Percentiles rank a stretch among this genome's conserved stretches.
Conservation (phyloP, 2,888 invertebrate genomes). For the Labia minor region DNA sequence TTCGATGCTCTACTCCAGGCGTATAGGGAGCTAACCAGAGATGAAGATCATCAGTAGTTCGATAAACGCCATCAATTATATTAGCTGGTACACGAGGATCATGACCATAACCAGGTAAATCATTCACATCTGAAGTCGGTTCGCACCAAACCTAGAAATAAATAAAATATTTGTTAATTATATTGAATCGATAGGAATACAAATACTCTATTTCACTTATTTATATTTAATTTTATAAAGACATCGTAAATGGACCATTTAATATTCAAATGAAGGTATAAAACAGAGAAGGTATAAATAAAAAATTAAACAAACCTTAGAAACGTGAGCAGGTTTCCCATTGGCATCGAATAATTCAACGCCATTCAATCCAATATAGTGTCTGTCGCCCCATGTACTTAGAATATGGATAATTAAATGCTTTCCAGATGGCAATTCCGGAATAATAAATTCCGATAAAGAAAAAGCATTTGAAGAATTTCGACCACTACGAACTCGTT, state of each 20-base stretch:
- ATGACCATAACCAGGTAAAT: constrained; percentile 54
- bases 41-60: constrained; percentile 66
- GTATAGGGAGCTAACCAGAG: constrained; percentile 62
- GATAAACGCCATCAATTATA: constrained; percentile 57
- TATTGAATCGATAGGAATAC: too few species aligned
- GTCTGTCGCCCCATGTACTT: constrained; percentile 69
- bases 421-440: constrained; percentile 61
- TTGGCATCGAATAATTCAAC: constrained; percentile 58
- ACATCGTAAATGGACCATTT: too few species aligned
- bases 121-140: constrained; percentile 46
- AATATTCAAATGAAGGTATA: too few species aligned
- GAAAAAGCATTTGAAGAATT: background rate
- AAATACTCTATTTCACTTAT: too few species aligned
- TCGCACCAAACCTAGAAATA: constrained; percentile 42
- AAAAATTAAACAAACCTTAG: constrained; percentile 47
- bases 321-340: constrained; percentile 48
- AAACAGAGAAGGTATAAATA: too few species aligned
- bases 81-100: constrained; percentile 52
- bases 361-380: constrained; percentile 67
- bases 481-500: background rate
- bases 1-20: constrained; percentile 45
- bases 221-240: too few species aligned
- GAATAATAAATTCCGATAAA: constrained; percentile 55
- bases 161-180: too few species aligned
- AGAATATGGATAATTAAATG: constrained; percentile 55